Conservation (phyloP, 2,888 invertebrate genomes). For the Hypomecis punctinalis region DNA sequence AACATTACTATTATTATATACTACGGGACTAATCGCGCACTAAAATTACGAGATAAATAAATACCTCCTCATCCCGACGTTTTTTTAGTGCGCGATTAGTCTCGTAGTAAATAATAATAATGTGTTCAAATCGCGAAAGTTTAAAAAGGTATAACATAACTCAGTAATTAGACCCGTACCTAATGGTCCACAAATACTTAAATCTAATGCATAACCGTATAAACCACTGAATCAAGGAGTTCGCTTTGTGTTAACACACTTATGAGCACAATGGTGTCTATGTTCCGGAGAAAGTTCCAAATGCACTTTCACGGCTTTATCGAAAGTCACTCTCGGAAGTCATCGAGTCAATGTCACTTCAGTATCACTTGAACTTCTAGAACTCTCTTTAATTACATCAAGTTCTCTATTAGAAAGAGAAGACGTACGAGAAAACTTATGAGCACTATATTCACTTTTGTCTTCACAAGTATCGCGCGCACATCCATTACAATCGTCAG, state of each 20-base stretch:
- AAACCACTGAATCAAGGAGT: slow-evolving; percentile 54
- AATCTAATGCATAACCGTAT: slow-evolving; percentile 44
- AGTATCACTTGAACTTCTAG: slow-evolving; percentile 82
- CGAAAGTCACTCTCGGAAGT: slow-evolving; percentile 80
- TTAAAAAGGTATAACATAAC: slow-evolving; percentile 30
- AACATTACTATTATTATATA: no score
- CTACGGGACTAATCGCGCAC: no score
- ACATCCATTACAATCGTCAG: slow-evolving; percentile 67
- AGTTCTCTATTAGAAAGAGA: slow-evolving; percentile 81
- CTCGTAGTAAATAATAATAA: background rate
- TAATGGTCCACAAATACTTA: slow-evolving; percentile 72
- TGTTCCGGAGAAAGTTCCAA: slow-evolving; percentile 67
- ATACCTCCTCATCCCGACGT: no score
- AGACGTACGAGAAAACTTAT: slow-evolving; percentile 79
- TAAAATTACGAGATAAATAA: no score
- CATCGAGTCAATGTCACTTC: slow-evolving; percentile 83
- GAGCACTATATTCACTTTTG: slow-evolving; percentile 74
- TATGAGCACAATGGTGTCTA: slow-evolving; percentile 58
- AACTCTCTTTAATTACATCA: slow-evolving; percentile 82
- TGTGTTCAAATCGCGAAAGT: slow-evolving; percentile 5
- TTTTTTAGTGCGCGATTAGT: no score
- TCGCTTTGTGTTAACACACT: slow-evolving; percentile 56
- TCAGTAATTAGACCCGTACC: slow-evolving; percentile 63
- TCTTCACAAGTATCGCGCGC: slow-evolving; percentile 72
- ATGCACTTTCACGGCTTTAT: slow-evolving; percentile 74